These are phyloP conservation scores for Sebastiscus tertius DNA, from an alignment of 2,797 vertebrate genomes.

Conservation along the genomic window DNA sequence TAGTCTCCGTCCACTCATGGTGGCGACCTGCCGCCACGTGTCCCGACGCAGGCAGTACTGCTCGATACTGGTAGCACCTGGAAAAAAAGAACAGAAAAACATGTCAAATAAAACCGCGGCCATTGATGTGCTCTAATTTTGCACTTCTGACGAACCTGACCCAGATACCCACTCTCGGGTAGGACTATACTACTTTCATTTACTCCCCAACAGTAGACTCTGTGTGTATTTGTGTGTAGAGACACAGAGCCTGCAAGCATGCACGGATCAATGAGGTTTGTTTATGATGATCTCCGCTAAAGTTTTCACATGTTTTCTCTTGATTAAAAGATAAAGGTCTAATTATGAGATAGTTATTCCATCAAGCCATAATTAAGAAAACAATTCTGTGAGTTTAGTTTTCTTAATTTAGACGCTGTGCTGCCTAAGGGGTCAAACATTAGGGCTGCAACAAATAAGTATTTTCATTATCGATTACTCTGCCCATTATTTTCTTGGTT, in stretches of 20 bases:
- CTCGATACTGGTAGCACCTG: constrained; percentile 97
- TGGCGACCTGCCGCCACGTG: constrained; percentile 94
- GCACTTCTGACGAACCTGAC: not conserved
- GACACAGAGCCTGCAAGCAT: not conserved
- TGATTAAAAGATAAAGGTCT: not conserved
- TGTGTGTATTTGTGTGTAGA: not conserved
- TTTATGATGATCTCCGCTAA: not conserved
- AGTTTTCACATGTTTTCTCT: not conserved
- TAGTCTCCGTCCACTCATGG: constrained; percentile 94
- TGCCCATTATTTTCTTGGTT: no score
- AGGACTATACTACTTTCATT: no score
- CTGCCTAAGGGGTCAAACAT: not conserved
- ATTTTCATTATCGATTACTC: not conserved
- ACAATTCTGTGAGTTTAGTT: not conserved
- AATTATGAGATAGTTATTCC: not conserved
- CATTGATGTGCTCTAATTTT: not conserved
- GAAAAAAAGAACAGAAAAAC: not conserved
- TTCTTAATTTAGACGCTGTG: not conserved
- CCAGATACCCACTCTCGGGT: not conserved
- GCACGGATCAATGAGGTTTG: not conserved
- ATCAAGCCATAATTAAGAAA: not conserved
- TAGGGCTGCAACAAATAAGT: not conserved
- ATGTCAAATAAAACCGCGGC: not conserved
- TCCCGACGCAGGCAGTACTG: constrained; percentile 96
- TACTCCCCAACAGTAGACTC: not conserved